phyloP scores from a whole-genome alignment of 1,140 invertebrate genomes.

The Platorchestia sp. region DNA sequence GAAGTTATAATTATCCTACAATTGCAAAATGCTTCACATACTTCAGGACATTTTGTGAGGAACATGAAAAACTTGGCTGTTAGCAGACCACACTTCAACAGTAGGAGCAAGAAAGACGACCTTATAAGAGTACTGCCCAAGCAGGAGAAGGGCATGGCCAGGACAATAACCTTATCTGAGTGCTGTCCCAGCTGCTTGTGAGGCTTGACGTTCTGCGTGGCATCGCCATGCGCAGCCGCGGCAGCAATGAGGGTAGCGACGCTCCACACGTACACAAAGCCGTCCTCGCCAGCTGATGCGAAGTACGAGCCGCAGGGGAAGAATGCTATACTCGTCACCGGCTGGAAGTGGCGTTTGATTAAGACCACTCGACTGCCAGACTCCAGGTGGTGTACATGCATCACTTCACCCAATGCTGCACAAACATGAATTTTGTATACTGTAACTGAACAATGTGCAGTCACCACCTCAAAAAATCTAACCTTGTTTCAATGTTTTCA shows the following conservation, averaged over 20 bases:
- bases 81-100: not conserved
- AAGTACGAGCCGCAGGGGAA: conserved; percentile 12
- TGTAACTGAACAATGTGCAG: not conserved
- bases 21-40: not conserved
- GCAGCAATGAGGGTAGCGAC: not conserved
- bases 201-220: conserved; percentile 20
- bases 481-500: too few relatives aligned
- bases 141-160: not conserved
- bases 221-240: not conserved
- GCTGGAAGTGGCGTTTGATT: conserved; percentile 11
- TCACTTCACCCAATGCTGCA: conserved; percentile 17
- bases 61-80: not conserved
- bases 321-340: conserved; percentile 5
- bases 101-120: not conserved
- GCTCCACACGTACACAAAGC: conserved; percentile 50
- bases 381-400: conserved; percentile 45
- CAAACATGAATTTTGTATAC: not conserved
- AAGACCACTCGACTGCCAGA: conserved; percentile 24
- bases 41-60: not conserved
- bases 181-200: conserved; percentile 34
- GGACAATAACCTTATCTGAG: not conserved
- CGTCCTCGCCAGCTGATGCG: conserved; percentile 28
- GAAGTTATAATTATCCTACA: not conserved
- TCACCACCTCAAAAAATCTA: too few relatives aligned
- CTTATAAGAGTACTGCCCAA: not conserved